These are phyloP conservation scores for Pseudorectes ferrugineus DNA, from an alignment of 2,113 vertebrate genomes.

Conservation along the genomic window DNA sequence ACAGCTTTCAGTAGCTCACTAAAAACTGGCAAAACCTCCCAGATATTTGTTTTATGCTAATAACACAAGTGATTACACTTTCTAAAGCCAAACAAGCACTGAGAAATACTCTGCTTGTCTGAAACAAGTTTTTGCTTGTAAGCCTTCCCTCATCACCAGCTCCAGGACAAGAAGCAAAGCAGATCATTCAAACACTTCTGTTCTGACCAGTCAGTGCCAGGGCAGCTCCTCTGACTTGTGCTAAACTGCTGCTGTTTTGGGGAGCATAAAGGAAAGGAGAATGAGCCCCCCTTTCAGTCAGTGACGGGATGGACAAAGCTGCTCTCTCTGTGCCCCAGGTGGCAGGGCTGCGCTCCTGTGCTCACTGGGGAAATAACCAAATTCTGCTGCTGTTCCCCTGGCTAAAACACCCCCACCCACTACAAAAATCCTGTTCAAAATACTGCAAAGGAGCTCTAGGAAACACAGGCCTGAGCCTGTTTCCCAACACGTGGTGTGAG, in stretches of 20 bases:
- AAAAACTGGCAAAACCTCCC: neutral
- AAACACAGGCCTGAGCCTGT: neutral
- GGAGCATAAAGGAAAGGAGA: neutral
- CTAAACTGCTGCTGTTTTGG: neutral
- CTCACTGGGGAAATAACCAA: neutral
- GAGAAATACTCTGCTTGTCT: neutral
- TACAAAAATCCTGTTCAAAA: neutral
- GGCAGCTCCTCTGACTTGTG: neutral
- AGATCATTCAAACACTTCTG: neutral
- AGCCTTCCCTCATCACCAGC: neutral
- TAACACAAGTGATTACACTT: neutral
- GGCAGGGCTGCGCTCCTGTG: neutral
- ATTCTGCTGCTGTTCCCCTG: neutral
- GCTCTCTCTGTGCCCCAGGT: neutral
- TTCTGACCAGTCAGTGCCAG: neutral
- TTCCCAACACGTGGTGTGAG: accelerated
- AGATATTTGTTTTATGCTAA: neutral
- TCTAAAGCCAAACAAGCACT: neutral
- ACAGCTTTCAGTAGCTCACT: neutral
- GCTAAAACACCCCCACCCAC: accelerated
- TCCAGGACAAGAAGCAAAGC: neutral
- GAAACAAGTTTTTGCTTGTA: neutral
- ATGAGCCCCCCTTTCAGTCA: neutral
- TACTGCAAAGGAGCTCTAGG: neutral
- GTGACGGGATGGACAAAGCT: neutral